Base-by-base conservation (phyloP, 1,140 invertebrate genomes). In the Daktulosphaira vitifoliae region DNA sequence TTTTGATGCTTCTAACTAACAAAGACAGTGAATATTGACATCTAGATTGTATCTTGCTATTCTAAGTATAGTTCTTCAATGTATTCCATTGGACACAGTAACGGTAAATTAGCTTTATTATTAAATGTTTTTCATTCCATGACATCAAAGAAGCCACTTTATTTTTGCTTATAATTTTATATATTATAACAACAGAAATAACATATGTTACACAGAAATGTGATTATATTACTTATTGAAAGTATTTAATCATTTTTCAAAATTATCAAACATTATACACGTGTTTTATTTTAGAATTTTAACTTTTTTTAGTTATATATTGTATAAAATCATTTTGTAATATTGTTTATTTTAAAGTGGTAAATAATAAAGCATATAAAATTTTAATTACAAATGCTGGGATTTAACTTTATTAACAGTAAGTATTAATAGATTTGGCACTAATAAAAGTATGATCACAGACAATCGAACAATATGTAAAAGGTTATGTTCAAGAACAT, bases 51-150 rank as follows among this genome's bases (percentile, higher is more conserved):
- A 56, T 16, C 8, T 44, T 5, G 33, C 7, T 62, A 33, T 33
- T 11, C 11, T 33, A 33, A 11, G 29, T 15, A 48, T 62, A 48
- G 26, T 20, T n/a, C 18, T 62, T 62, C 56, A 62, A n/a, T 33
- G 56, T 62, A 46, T 62, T 48, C 25, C 25, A 62, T 62, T 62
- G 56, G 56, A 62, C 56, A 62, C 56, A 48, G 56, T 62, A 62
- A 62, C 26, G 56, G 56, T 62, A 48, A 62, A 62, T 62, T 62
- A 62, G 56, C 46, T 48, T 44, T 62, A 62, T 62, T 62, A 48
- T 62, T 25, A 56, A 48, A 56, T 29, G 42, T 33, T 33, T 46
- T 46, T 16, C 26, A 48, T 62, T 22, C 4, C 26, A 62, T 48
- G 26, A 25, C 18, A 62, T 48, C 18, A 46, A 16, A 48, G 13